These are phyloP conservation scores for Crepidodera aurea DNA, from an alignment of 2,888 invertebrate species.

Conservation along the genomic window DNA sequence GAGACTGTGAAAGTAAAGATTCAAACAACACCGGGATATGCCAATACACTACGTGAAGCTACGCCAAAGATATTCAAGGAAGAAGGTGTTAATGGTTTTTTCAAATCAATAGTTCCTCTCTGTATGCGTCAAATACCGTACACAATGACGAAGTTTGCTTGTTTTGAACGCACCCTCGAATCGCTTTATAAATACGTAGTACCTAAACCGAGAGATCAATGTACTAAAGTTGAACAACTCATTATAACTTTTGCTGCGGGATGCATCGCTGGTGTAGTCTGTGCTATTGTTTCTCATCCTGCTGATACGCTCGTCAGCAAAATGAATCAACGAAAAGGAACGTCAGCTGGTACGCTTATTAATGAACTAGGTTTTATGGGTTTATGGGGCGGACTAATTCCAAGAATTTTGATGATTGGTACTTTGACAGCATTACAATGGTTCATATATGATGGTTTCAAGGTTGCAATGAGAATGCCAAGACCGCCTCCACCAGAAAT, in stretches of 20 bases:
- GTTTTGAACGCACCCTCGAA: constrained; percentile 97
- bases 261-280: constrained; percentile 99
- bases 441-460: constrained; percentile 98
- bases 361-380: constrained; percentile 78
- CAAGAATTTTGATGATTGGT: constrained; percentile 97
- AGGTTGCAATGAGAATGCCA: constrained; percentile 65
- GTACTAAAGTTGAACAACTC: constrained; percentile 91
- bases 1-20: constrained; percentile 94
- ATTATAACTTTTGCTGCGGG: constrained; percentile 93
- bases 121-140: constrained; percentile 99
- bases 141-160: constrained; percentile 65
- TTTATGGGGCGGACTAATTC: constrained; percentile 88
- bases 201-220: constrained; percentile 91
- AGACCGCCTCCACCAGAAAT: constrained; percentile 23
- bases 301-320: constrained; percentile 98
- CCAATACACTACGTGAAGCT: constrained; percentile 86
- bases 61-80: constrained; percentile 88
- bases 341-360: constrained; percentile 74
- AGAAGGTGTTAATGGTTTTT: constrained; percentile 63
- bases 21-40: constrained; percentile 95
- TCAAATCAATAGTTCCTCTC: constrained; percentile 83
- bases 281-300: constrained; percentile 98
- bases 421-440: constrained; percentile 94
- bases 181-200: constrained; percentile 90
- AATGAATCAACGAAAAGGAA: constrained; percentile 89